Base-by-base conservation (phyloP, 2,113 vertebrate genomes). In the Athene cunicularia region DNA sequence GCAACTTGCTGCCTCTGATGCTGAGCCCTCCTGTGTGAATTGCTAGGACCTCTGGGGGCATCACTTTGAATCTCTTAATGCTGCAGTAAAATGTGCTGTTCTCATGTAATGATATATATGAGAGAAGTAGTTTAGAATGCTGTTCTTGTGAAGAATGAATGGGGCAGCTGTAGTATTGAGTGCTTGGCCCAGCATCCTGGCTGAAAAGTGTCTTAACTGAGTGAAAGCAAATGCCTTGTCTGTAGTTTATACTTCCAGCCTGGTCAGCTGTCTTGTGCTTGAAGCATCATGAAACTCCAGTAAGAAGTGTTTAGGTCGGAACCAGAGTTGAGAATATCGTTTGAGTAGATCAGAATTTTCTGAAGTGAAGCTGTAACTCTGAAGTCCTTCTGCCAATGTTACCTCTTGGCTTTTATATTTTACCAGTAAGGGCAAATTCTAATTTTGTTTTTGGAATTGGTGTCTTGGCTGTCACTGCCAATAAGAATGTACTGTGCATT, bases 391-490 rank as follows among this genome's bases (percentile, higher is more conserved):
- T 79, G 16, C 21, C 76, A 60, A 16, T 39, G 27, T 39, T 55
- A 28, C 22, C 2, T 59, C 20, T 27, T 66, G 49, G 33, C 23
- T 86, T 73, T 27, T 53, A 2, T 27, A 19, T 64, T 70, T 75
- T 83, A 68, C 26, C 5, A 39, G 14, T 60, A 53, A 60, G 45
- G 68, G 21, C 12, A 77, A 66, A 76, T 76, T 86, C 33, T 43
- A 64, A 3, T 68, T 82, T 63, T 0, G 1, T 28, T 41, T 90
- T 95, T 79, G 18, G 8, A 53, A 32, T 20, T 67, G 43, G 11
- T 83, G 26, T 50, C 33, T 94, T 2, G 1, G 4, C 63, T 91
- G 21, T 15, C 39, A 49, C 49, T 0, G 0, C 33, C 37, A 53
- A 1, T 68, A 39, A 66, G 63, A 93, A 56, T 0, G 1, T 68